phyloP scores from a whole-genome alignment of 2,797 vertebrate genomes.

The Muraenolepis orangiensis region DNA sequence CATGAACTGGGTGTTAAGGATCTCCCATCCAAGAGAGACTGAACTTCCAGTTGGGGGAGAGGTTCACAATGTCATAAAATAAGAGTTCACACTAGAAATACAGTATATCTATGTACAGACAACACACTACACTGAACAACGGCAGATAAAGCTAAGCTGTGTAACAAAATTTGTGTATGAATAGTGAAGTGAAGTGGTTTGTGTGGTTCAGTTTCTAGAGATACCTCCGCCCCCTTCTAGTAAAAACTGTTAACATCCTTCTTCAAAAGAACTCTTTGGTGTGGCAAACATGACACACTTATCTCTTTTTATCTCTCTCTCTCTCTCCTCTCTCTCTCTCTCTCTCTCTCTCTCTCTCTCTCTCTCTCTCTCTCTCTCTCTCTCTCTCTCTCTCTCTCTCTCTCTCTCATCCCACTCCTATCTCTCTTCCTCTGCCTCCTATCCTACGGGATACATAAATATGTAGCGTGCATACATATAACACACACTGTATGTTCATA shows the following conservation, averaged over 20 bases:
- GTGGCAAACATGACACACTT: slow-evolving; percentile 38
- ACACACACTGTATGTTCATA: background rate
- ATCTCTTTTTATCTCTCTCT: slow-evolving; percentile 9
- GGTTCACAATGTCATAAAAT: background rate
- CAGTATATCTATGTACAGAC: background rate
- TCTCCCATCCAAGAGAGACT: background rate
- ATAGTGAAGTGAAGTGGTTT: background rate
- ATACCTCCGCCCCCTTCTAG: background rate
- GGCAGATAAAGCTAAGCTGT: background rate
- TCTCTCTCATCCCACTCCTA: slow-evolving; percentile 9
- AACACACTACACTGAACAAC: background rate
- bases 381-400: slow-evolving; percentile 1
- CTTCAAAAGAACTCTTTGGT: slow-evolving; percentile 22
- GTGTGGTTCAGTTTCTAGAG: background rate
- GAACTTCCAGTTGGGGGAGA: background rate
- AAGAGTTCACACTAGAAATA: background rate
- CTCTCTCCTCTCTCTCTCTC: background rate
- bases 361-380: background rate
- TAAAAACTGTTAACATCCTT: background rate
- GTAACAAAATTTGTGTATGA: background rate
- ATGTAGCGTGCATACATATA: background rate
- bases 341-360: slow-evolving; percentile 18
- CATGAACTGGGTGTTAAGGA: background rate
- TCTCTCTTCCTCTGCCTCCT: background rate
- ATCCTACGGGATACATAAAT: background rate